Conservation (phyloP, 2,888 invertebrate species). For the Schrankia costaestrigalis region DNA sequence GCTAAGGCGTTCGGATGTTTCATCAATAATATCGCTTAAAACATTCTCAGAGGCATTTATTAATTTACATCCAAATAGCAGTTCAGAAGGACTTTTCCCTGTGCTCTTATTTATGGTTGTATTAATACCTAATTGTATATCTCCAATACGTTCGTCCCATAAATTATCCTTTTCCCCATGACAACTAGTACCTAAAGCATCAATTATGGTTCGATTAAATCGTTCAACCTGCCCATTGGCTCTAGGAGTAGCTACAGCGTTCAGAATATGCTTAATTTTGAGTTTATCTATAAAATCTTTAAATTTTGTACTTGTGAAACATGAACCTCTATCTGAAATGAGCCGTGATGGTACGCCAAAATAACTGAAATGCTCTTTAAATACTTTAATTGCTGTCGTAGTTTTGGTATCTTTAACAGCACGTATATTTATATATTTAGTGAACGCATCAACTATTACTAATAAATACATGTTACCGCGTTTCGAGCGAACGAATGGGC, state of each 20-base stretch:
- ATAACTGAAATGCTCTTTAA: slow-evolving; percentile 2
- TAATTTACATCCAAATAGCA: slow-evolving; percentile 4
- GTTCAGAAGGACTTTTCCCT: slow-evolving; percentile 4
- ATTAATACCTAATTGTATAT: slow-evolving; percentile 6
- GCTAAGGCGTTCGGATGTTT: background rate
- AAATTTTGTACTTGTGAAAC: slow-evolving; percentile 6
- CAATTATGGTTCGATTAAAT: slow-evolving; percentile 3
- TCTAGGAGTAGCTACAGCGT: slow-evolving; percentile 7
- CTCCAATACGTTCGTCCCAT: slow-evolving; percentile 3
- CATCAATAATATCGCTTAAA: background rate
- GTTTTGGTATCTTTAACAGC: slow-evolving; percentile 8
- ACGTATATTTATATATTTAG: slow-evolving; percentile 6
- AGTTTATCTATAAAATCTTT: background rate
- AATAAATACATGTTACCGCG: slow-evolving; percentile 7
- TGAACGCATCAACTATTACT: slow-evolving; percentile 4
- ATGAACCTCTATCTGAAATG: slow-evolving; percentile 7
- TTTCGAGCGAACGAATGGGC: slow-evolving; percentile 9
- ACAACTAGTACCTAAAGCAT: slow-evolving; percentile 3
- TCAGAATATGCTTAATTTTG: slow-evolving; percentile 6
- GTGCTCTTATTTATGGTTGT: slow-evolving; percentile 5
- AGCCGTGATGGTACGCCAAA: slow-evolving; percentile 4
- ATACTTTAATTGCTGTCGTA: background rate
- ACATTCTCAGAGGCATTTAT: background rate
- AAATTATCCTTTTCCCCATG: slow-evolving; percentile 3
- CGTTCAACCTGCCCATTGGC: slow-evolving; percentile 9